Evolutionary conservation across 2,797 vertebrate species (phyloP), one percentile per base, ranked within the genome.

Genomic region (Scarus forsteni): DNA sequence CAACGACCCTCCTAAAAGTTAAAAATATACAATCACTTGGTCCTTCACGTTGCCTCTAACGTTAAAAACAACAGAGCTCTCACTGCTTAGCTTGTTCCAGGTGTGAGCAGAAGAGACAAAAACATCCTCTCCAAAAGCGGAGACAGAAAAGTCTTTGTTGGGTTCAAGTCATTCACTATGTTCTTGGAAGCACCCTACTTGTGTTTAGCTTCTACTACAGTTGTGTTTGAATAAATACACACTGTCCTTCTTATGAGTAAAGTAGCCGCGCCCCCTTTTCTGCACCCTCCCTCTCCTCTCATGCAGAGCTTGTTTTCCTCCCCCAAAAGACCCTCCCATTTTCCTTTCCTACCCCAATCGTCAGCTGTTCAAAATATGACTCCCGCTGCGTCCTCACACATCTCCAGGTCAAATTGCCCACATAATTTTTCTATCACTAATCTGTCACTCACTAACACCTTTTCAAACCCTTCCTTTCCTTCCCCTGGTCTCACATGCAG

Each of bases 181-280:
- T 7, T 27, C 16, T 63, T 55, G 1, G 5, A 34, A 19, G 73
- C 48, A 74, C 12, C 19, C 8, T 6, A 68, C 14, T 38, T 40
- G 54, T 1, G 71, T 35, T 56, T 7, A 6, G 48, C 49, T 70
- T 56, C 16, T 5, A 12, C 7, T 0, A 5, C 14, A 34, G 10
- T 53, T 61, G 66, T n/a, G 71, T 83, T 80, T 56, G 70, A 64
- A 54, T 81, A 85, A 63, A 88, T 88, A 85, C 75, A 79, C 36
- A 53, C 16, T 54, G 66, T 54, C 54, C 58, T 70, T 78, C 72
- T 80, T 77, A 75, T 74, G 60, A 66, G 70, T 83, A 73, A 80
- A 78, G 59, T 76, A 61, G 79, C 65, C 0, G 85, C 90, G 74
- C 90, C 92, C 78, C 49, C 40, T 44, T 43, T 49, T n/a, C 34